A percentile compares a stretch with the other conserved stretches of the same genome.
phyloP scores from a whole-genome alignment of 1,140 invertebrate species.

The Harpegnathos saltator region DNA sequence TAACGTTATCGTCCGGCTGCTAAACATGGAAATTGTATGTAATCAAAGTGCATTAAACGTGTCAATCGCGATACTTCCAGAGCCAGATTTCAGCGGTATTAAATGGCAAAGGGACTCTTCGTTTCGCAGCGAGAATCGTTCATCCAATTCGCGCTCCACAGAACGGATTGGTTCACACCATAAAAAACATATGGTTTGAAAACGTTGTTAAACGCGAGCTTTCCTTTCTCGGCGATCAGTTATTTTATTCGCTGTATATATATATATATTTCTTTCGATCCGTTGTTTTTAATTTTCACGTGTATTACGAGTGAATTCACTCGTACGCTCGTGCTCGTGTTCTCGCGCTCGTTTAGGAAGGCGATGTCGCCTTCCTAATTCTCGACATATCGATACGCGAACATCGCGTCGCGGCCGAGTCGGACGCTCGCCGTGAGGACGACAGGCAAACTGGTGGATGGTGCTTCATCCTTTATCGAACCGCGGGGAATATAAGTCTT shows the following conservation, averaged over 20 bases:
- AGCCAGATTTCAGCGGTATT: no score
- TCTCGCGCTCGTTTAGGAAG: neutral
- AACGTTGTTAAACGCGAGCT: neutral
- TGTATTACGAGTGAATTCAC: neutral
- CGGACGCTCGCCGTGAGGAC: neutral
- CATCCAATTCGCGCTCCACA: no score
- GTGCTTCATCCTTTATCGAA: slow-evolving; percentile 47
- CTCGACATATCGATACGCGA: no score
- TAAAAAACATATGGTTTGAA: neutral
- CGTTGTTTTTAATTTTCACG: neutral
- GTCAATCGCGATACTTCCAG: no score
- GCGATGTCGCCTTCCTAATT: no score
- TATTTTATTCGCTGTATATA: neutral
- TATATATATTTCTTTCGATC: neutral
- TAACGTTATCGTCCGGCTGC: no score
- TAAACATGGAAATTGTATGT: no score
- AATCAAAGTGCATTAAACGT: no score
- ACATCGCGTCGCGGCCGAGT: neutral
- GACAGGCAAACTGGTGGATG: neutral
- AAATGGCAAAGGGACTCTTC: no score
- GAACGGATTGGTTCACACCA: no score
- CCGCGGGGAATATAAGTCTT: slow-evolving; percentile 43
- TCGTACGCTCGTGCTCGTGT: neutral
- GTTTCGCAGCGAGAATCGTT: no score
- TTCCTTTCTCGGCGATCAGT: neutral